Conservation (phyloP, 2,113 vertebrate genomes). For the Leucoraja erinaceus region DNA sequence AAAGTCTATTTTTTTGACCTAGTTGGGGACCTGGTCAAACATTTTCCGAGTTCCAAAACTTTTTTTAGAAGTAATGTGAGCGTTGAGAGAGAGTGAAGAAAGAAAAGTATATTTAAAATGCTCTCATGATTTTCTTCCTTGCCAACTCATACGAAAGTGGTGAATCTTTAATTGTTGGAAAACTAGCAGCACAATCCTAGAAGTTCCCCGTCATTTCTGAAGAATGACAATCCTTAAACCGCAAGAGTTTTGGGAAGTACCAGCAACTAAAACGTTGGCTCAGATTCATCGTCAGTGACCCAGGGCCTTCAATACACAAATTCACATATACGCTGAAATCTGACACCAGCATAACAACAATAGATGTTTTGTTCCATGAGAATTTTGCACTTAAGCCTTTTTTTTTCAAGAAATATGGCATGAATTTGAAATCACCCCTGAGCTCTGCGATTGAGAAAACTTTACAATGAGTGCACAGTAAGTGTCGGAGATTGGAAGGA, state of each 20-base stretch:
- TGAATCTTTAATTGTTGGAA: background rate
- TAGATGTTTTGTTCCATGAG: background rate
- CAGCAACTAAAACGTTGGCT: background rate
- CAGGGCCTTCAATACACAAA: background rate
- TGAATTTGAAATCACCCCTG: background rate
- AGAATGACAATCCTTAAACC: background rate
- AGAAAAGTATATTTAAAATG: background rate
- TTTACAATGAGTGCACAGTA: background rate
- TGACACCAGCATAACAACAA: background rate
- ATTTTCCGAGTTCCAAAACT: background rate
- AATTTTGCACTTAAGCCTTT: background rate
- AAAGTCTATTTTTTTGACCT: no score
- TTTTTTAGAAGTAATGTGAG: background rate
- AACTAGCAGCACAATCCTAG: no score
- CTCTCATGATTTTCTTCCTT: background rate
- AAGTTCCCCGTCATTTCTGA: no score
- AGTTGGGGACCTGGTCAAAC: background rate
- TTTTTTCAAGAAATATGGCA: background rate
- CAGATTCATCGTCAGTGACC: background rate
- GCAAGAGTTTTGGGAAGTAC: background rate
- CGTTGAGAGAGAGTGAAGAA: background rate
- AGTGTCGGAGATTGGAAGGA: background rate
- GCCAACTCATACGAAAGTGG: background rate
- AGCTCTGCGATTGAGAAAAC: background rate
- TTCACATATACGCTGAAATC: background rate